Evolutionary conservation across 2,113 vertebrate species (phyloP).

Genomic region (Neofelis nebulosa): DNA sequence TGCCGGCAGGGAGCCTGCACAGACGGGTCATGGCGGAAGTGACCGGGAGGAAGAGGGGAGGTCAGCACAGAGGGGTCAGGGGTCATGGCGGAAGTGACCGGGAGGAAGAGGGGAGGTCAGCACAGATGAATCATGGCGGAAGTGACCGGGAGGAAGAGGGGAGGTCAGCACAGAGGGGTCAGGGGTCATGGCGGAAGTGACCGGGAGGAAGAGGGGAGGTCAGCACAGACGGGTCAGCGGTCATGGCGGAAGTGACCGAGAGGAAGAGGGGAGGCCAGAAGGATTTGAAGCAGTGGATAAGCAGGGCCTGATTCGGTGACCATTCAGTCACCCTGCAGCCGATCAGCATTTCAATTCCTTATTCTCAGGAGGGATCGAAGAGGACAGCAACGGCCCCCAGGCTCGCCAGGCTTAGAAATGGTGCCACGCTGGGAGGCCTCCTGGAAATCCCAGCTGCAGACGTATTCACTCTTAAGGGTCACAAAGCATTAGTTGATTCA

Average conservation of each 20-base stretch:
- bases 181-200: neutral
- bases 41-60: neutral
- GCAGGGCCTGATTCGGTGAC: neutral
- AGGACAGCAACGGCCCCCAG: neutral
- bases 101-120: neutral
- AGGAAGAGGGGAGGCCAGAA: neutral
- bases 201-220: neutral
- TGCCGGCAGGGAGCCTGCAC: neutral
- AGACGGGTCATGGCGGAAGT: neutral
- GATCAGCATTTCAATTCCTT: neutral
- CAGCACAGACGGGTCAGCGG: neutral
- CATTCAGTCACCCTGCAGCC: neutral
- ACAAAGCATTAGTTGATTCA: neutral
- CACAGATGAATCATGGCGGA: too few species aligned
- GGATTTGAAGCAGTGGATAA: neutral
- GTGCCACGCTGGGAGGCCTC: neutral
- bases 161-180: neutral
- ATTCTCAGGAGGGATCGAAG: neutral
- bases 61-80: too few species aligned
- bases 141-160: neutral
- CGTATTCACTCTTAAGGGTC: neutral
- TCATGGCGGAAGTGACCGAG: neutral
- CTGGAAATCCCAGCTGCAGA: neutral
- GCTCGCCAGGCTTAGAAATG: neutral
- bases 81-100: neutral